Evolutionary conservation across 2,113 vertebrate species (phyloP), one percentile per base, ranked within the genome.

Genomic region (Python bivittatus): DNA sequence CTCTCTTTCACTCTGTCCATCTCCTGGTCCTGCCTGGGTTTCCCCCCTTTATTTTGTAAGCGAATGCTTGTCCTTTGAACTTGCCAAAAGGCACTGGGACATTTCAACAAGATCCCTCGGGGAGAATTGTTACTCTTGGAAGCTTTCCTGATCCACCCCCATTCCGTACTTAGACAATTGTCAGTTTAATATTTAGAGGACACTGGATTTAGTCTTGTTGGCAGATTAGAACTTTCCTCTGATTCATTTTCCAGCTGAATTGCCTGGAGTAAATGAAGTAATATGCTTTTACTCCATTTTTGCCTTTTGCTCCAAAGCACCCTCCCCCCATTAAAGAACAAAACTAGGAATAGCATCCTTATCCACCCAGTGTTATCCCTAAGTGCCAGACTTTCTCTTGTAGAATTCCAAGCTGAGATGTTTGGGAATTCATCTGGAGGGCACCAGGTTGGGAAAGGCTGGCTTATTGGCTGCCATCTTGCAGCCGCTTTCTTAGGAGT

Each of bases 21-120:
- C 33, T 12, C 86, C 56, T 25, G 22, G 3, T 88, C 10, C 6
- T n/a, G 25, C n/a, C 15, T 56, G 11, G n/a, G 57, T 23, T 0
- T 38, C 61, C 27, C 9, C 12, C 6, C 44, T 13, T 48, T 29
- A 7, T 85, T 84, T 60, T n/a, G 52, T 33, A 60, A 89, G 91
- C 91, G 93, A 89, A 33, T 5, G 60, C 89, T 91, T 92, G 61
- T 86, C 61, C 89, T 90, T 68, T 84, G 60, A 89, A 95, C 0
- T 94, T 60, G 0, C 89, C 44, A 94, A 53, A 95, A 94, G 94
- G 94, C 93, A 90, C 86, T 90, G 94, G 97, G 94, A 95, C 95
- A 95, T 97, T 97, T 97, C 95, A 95, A 96, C 93, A 93, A 96
- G 84, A 95, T 96, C 93, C 94, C 94, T 96, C 83, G 61, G 48